Evolutionary conservation across 2,888 invertebrate species (phyloP).

Genomic region (Orthosia gothica): DNA sequence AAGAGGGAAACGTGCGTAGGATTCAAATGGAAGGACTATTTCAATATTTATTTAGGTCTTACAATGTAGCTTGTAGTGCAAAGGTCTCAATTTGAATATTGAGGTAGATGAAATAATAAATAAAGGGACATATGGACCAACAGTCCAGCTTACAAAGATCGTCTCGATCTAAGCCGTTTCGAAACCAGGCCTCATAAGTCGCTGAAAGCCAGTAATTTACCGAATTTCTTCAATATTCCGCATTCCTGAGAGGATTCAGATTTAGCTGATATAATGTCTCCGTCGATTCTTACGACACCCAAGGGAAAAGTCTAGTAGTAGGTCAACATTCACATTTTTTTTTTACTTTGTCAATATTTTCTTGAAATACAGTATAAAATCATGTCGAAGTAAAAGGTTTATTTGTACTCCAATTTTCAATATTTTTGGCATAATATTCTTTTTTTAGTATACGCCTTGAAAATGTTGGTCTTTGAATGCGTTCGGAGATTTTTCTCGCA

Average conservation of each 20-base stretch:
- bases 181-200: neutral
- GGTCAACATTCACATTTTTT: slow-evolving; percentile 1
- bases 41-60: slow-evolving; percentile 24
- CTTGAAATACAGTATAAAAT: no score
- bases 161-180: neutral
- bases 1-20: neutral
- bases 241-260: slow-evolving; percentile 30
- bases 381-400: neutral
- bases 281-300: slow-evolving; percentile 36
- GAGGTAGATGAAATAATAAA: neutral
- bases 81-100: slow-evolving; percentile 13
- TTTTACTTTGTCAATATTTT: neutral
- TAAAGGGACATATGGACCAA: no score
- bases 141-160: neutral
- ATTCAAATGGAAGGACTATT: neutral
- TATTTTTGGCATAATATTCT: neutral
- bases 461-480: no score
- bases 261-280: slow-evolving; percentile 52
- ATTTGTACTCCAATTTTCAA: neutral
- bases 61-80: neutral
- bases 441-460: no score
- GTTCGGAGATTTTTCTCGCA: neutral
- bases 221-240: neutral
- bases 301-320: neutral
- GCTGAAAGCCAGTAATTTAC: slow-evolving; percentile 9